phyloP scores from a whole-genome alignment of 2,113 vertebrate species.

The Climacteris rufus region DNA sequence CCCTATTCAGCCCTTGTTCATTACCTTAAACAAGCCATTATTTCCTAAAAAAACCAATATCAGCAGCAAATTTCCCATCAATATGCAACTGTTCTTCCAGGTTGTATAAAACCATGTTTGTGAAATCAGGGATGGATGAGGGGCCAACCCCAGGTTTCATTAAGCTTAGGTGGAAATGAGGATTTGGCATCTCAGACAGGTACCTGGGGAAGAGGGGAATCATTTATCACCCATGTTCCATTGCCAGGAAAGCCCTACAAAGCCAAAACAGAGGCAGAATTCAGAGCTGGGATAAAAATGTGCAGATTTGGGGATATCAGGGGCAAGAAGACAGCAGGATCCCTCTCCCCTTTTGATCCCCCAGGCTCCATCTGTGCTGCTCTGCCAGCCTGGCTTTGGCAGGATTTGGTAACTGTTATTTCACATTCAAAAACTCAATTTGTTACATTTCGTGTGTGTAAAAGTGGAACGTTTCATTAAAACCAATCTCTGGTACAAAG shows the following conservation, averaged over 20 bases:
- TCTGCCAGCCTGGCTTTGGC: neutral
- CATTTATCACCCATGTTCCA: neutral
- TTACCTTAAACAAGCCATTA: neutral
- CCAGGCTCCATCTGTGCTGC: neutral
- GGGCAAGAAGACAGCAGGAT: accelerated
- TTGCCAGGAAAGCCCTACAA: neutral
- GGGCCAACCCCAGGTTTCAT: neutral
- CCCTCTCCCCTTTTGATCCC: neutral
- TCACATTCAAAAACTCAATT: neutral
- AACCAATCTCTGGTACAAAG: neutral
- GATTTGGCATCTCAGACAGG: neutral
- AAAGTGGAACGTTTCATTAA: neutral
- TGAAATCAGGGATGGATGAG: neutral
- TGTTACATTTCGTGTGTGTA: neutral
- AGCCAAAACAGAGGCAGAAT: neutral
- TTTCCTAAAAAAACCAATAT: neutral
- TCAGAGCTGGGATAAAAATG: neutral
- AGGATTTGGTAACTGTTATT: neutral
- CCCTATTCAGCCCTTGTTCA: neutral
- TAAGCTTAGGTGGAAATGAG: neutral
- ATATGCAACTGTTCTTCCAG: neutral
- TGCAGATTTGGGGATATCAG: neutral
- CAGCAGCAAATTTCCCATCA: neutral
- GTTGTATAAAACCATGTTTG: neutral
- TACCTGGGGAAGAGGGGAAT: neutral